phyloP scores from a whole-genome alignment of 2,888 invertebrate species.

The Slavum lentiscoides region DNA sequence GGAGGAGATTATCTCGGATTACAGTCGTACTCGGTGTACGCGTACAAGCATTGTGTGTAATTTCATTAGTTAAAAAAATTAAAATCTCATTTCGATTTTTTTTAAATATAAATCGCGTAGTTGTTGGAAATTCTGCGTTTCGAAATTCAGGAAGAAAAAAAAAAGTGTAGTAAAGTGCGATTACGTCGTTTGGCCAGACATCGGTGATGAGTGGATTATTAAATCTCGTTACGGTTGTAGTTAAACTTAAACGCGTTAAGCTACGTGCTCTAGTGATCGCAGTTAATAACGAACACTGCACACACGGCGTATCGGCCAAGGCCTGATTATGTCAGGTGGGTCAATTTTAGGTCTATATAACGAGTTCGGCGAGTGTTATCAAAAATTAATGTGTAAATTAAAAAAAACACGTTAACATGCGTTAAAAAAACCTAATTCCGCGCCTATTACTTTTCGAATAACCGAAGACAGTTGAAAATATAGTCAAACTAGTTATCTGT shows the following conservation, averaged over 20 bases:
- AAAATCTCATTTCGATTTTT: neutral
- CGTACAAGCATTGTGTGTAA: neutral
- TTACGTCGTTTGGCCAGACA: conserved; percentile 8
- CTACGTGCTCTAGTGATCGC: conserved; percentile 33
- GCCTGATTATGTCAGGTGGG: conserved; percentile 32
- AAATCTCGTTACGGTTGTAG: neutral
- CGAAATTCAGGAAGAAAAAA: conserved; percentile 19
- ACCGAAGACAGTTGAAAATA: too few species aligned
- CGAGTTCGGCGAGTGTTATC: too few species aligned
- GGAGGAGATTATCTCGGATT: too few species aligned
- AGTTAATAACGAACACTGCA: neutral
- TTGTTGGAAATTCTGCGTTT: neutral
- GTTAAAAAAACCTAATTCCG: too few species aligned
- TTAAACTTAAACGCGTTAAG: conserved; percentile 23
- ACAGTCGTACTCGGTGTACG: too few species aligned
- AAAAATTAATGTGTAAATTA: too few species aligned
- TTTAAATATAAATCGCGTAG: neutral
- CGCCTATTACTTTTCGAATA: too few species aligned
- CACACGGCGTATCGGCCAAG: conserved; percentile 15
- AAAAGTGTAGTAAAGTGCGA: neutral
- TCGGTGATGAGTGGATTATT: conserved; percentile 18
- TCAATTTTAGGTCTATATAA: conserved; percentile 1
- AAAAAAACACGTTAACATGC: too few species aligned
- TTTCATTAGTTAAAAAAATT: too few species aligned
- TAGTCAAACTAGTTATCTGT: too few species aligned